Evolutionary conservation across 2,113 vertebrate species (phyloP).

Genomic region (Prunella himalayana): DNA sequence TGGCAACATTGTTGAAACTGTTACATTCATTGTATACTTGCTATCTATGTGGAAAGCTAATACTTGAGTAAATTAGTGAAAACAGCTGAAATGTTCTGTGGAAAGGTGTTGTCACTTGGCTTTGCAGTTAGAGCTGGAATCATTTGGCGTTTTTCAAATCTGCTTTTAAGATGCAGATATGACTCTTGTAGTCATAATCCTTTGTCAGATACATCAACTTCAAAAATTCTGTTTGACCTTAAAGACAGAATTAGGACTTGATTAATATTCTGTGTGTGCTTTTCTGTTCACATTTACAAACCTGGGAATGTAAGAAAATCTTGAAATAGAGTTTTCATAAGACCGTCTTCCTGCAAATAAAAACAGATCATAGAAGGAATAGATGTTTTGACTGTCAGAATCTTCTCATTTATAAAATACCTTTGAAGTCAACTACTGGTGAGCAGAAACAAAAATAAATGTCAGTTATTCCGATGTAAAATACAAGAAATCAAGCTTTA

Average conservation of each 20-base stretch:
- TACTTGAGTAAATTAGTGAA: neutral
- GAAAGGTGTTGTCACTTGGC: neutral
- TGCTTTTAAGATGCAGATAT: neutral
- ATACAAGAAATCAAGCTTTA: neutral
- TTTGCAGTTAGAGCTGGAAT: neutral
- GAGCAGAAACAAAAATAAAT: neutral
- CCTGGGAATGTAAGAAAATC: neutral
- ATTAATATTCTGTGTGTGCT: conserved; percentile 43
- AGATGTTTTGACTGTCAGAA: conserved; percentile 10
- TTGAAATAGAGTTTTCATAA: conserved; percentile 3
- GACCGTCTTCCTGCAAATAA: conserved; percentile 38
- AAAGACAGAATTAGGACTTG: conserved; percentile 39
- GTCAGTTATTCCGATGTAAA: neutral
- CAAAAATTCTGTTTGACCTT: neutral
- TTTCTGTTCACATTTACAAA: conserved; percentile 50
- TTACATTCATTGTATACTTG: neutral
- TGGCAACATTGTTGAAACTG: neutral
- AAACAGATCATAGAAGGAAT: conserved; percentile 24
- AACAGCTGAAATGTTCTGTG: neutral
- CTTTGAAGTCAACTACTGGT: conserved; percentile 53
- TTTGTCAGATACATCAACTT: conserved; percentile 17
- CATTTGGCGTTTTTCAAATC: neutral
- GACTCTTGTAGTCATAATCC: neutral
- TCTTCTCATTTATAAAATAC: conserved; percentile 51
- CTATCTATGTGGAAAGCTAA: neutral